These are phyloP conservation scores for Aproaerema taeniolella DNA, from an alignment of 2,888 invertebrate species.

Conservation along the genomic window DNA sequence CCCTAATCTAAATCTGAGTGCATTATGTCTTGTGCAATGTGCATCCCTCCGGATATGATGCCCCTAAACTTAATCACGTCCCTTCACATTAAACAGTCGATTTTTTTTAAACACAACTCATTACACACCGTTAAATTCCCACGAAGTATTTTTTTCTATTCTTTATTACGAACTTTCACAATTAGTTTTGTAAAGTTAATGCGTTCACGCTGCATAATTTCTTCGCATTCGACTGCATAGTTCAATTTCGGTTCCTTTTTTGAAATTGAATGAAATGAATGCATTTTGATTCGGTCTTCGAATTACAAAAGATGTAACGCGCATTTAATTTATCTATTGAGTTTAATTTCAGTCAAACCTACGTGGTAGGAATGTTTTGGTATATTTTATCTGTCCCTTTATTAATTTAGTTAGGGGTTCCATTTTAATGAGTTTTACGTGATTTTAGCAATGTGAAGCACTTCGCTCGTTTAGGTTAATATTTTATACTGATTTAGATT, in stretches of 20 bases:
- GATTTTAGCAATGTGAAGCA: too few relatives aligned
- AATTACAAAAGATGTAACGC: slow-evolving; percentile 43
- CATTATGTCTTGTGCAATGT: slow-evolving; percentile 65
- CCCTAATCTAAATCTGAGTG: slow-evolving; percentile 40
- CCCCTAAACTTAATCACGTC: slow-evolving; percentile 67
- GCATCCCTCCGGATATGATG: slow-evolving; percentile 68
- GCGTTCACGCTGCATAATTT: slow-evolving; percentile 74
- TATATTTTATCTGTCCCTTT: too few relatives aligned
- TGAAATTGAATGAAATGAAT: slow-evolving; percentile 46
- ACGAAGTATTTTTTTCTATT: slow-evolving; percentile 52
- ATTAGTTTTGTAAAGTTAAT: slow-evolving; percentile 64
- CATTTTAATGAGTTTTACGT: too few relatives aligned
- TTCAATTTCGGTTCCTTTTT: slow-evolving; percentile 31
- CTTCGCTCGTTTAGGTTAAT: too few relatives aligned
- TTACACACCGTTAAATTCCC: slow-evolving; percentile 64
- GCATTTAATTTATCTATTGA: slow-evolving; percentile 47
- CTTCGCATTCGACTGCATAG: slow-evolving; percentile 28
- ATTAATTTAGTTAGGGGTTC: too few relatives aligned
- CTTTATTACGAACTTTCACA: slow-evolving; percentile 55
- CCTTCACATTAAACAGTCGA: slow-evolving; percentile 55
- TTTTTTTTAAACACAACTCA: slow-evolving; percentile 60
- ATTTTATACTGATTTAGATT: too few relatives aligned
- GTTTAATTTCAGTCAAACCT: slow-evolving; percentile 25
- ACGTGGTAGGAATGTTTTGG: slow-evolving; percentile 28
- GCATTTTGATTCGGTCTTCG: slow-evolving; percentile 27